phyloP scores from a whole-genome alignment of 2,888 invertebrate genomes.

The Lomographa bimaculata region DNA sequence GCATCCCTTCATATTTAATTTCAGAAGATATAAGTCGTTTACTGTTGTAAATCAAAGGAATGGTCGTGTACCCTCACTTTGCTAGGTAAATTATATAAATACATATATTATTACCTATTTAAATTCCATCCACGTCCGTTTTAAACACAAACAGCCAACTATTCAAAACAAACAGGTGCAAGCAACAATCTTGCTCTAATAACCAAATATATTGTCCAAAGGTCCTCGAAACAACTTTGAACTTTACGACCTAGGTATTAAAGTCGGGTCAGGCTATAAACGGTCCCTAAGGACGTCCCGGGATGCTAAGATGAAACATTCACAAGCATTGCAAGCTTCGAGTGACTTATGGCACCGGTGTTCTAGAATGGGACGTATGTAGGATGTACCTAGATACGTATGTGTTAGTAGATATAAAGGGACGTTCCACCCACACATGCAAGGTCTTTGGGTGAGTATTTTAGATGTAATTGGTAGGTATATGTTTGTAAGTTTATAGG shows the following conservation, averaged over 20 bases:
- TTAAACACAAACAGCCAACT: neutral
- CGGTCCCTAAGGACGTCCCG: slow-evolving; percentile 9
- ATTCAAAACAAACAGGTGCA: slow-evolving; percentile 11
- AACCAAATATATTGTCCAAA: slow-evolving; percentile 17
- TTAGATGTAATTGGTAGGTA: too few species aligned
- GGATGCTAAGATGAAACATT: slow-evolving; percentile 33
- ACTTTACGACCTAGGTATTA: neutral
- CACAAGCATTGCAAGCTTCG: slow-evolving; percentile 28
- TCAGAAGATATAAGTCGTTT: too few species aligned
- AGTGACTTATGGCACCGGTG: slow-evolving; percentile 18
- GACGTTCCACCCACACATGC: too few species aligned
- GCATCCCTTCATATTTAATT: too few species aligned
- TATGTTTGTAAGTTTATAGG: too few species aligned
- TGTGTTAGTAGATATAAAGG: too few species aligned
- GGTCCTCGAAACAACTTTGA: neutral
- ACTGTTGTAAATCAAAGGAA: too few species aligned
- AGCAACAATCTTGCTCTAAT: slow-evolving; percentile 10
- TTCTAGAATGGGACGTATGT: slow-evolving; percentile 6
- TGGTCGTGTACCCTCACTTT: too few species aligned
- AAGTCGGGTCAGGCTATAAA: slow-evolving; percentile 3
- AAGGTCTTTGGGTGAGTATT: too few species aligned
- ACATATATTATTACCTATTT: too few species aligned
- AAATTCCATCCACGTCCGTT: too few species aligned
- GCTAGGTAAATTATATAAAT: too few species aligned
- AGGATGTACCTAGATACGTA: neutral